Evolutionary conservation across 2,888 invertebrate species (phyloP).

Genomic region (Podotricha telesiphe): DNA sequence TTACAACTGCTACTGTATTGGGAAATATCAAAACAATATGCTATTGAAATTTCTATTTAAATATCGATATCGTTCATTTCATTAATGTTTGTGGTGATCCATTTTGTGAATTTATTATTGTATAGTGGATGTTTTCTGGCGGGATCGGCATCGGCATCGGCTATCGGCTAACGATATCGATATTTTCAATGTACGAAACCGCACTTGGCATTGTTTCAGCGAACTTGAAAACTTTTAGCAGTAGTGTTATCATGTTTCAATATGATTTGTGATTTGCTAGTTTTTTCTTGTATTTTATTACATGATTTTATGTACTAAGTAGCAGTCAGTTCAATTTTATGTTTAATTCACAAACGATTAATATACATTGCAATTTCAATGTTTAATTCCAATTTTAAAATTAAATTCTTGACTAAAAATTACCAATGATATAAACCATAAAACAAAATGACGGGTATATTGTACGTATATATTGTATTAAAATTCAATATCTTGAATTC

Average conservation of each 20-base stretch:
- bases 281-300: too few relatives aligned
- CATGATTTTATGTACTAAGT: too few relatives aligned
- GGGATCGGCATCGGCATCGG: slow-evolving; percentile 10
- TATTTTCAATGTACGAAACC: slow-evolving; percentile 40
- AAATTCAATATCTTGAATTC: too few relatives aligned
- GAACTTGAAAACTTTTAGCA: slow-evolving; percentile 26
- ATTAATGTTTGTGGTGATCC: slow-evolving; percentile 14
- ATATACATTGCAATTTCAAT: too few relatives aligned
- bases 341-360: too few relatives aligned
- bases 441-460: too few relatives aligned
- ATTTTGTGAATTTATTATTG: slow-evolving; percentile 14
- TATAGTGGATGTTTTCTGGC: slow-evolving; percentile 25
- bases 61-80: slow-evolving; percentile 10
- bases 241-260: slow-evolving; percentile 19
- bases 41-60: neutral
- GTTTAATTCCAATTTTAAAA: too few relatives aligned
- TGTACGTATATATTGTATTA: too few relatives aligned
- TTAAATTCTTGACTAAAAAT: too few relatives aligned
- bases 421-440: too few relatives aligned
- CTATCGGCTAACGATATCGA: slow-evolving; percentile 34
- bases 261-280: slow-evolving; percentile 4
- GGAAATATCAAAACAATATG: neutral
- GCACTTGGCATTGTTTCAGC: slow-evolving; percentile 40
- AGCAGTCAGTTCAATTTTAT: too few relatives aligned
- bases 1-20: too few relatives aligned